Conservation (phyloP, 2,888 invertebrate genomes). For the Mongoloraphidia duomilia region DNA sequence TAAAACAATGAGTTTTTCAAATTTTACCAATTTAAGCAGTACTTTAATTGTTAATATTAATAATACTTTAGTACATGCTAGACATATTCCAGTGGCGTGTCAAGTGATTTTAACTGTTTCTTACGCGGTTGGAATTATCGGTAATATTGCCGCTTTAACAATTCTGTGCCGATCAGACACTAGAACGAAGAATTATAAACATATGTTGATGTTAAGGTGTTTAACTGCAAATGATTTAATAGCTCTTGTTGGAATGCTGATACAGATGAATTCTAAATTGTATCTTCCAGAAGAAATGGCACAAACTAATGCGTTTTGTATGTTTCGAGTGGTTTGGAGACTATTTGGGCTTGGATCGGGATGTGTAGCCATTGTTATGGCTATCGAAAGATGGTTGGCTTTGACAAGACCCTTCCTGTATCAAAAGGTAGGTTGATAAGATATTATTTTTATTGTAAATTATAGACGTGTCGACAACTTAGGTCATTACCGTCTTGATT, state of each 20-base stretch:
- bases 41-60: slow-evolving; percentile 7
- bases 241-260: slow-evolving; percentile 64
- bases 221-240: slow-evolving; percentile 67
- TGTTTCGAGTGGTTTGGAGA: slow-evolving; percentile 55
- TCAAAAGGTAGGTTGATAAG: slow-evolving; percentile 53
- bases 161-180: slow-evolving; percentile 57
- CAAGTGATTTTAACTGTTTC: slow-evolving; percentile 36
- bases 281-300: slow-evolving; percentile 28
- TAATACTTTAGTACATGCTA: slow-evolving; percentile 8
- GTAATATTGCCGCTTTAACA: slow-evolving; percentile 62
- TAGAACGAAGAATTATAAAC: slow-evolving; percentile 62
- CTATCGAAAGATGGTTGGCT: slow-evolving; percentile 73
- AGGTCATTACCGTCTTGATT: too few relatives aligned
- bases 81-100: slow-evolving; percentile 11
- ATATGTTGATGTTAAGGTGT: slow-evolving; percentile 64
- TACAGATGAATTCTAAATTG: slow-evolving; percentile 44
- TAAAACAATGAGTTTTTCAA: too few relatives aligned
- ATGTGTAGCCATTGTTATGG: slow-evolving; percentile 80
- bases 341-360: slow-evolving; percentile 78
- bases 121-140: slow-evolving; percentile 53
- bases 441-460: too few relatives aligned
- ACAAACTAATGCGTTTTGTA: slow-evolving; percentile 40
- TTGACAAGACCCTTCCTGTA: slow-evolving; percentile 76
- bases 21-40: background rate
- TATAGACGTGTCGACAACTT: too few relatives aligned